Evolutionary conservation across 1,140 invertebrate species (phyloP), one percentile per base, ranked within the genome.

Genomic region (Drosophila tristis): DNA sequence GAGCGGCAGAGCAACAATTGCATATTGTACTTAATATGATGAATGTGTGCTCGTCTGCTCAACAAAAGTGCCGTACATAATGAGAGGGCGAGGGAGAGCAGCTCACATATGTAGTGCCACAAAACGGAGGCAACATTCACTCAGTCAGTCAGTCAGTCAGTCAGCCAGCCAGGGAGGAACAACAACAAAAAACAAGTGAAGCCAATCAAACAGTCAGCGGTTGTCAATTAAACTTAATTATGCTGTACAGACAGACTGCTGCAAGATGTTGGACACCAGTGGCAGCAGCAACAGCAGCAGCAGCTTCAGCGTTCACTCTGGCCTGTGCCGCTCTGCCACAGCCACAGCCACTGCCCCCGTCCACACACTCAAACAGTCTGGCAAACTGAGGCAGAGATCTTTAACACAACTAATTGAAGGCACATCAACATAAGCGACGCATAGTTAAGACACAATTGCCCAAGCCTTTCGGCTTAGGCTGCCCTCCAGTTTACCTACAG

Each of bases 151-250:
- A 4, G 60, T 25, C 62, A 64, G 39, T 35, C 48, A 57, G 15
- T 39, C 31, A 25, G 39, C 35, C 48, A 57, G 15, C 39, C 31
- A 4, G 43, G 48, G 47, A 43, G 35, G 20, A 51, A 53, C 45
- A 47, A 5, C 16, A 48, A 47, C n/a, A 16, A 45, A 48, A 25
- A 42, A 70, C 64, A 70, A 70, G 66, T 57, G 66, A 70, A 70
- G 66, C 66, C 66, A 70, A 70, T 70, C 66, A 70, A 70, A 70
- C 64, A 70, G 66, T 70, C 66, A 70, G 66, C 64, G 66, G 66
- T 70, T 70, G 66, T 70, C 66, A 70, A 70, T 70, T 70, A 70
- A 70, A 70, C 64, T 70, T 70, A 70, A 70, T 70, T 70, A 70
- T 70, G 66, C 68, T 70, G 64, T 49, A 70, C 51, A 63, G 60